Percentiles rank a stretch among this genome's conserved stretches.
Conservation (phyloP, 2,113 vertebrate genomes). For the Myiozetetes cayanensis region DNA sequence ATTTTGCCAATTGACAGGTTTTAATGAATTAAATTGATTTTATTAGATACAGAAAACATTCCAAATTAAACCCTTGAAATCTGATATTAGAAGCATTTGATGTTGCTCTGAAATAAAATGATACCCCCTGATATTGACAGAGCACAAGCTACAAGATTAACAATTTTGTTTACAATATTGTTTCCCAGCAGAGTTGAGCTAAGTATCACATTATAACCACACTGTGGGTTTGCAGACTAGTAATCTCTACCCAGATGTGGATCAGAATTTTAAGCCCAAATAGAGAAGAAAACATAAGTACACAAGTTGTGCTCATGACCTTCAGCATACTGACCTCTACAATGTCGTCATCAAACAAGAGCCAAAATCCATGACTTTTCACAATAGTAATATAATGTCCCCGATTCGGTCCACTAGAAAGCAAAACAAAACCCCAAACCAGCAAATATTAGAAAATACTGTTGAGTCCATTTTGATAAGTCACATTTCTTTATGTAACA, state of each 20-base stretch:
- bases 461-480: background rate
- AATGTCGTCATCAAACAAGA: slow-evolving; percentile 96
- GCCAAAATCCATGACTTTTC: slow-evolving; percentile 98
- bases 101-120: background rate
- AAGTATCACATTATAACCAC: background rate
- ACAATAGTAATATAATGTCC: slow-evolving; percentile 98
- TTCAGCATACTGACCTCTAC: slow-evolving; percentile 86
- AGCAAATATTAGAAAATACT: background rate
- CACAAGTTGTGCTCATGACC: background rate
- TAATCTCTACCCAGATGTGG: background rate
- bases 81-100: background rate
- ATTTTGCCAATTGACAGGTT: background rate
- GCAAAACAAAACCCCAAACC: background rate
- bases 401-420: slow-evolving; percentile 90
- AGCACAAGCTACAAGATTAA: background rate
- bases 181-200: background rate
- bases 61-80: background rate
- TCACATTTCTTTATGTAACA: background rate
- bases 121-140: background rate
- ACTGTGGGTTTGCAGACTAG: background rate
- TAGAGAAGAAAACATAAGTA: background rate
- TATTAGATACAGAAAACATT: background rate
- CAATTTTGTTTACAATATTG: background rate
- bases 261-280: background rate
- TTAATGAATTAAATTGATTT: background rate